These are phyloP conservation scores for Meliscaeva auricollis DNA, from an alignment of 2,888 invertebrate genomes.

Conservation along the genomic window DNA sequence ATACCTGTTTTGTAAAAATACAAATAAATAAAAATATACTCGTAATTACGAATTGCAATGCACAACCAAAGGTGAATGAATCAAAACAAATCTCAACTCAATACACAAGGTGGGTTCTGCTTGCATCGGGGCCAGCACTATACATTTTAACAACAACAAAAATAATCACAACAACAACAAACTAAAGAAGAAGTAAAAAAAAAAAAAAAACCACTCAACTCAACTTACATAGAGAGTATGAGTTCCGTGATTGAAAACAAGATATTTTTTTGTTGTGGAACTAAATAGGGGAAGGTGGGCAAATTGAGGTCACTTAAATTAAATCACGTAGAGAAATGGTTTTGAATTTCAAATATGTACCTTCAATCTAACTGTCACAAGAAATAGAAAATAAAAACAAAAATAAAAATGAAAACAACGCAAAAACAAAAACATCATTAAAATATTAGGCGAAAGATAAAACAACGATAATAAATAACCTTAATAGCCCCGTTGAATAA, in stretches of 20 bases:
- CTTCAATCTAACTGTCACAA: slow-evolving; percentile 10
- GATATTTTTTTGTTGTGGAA: slow-evolving; percentile 27
- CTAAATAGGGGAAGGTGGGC: slow-evolving; percentile 50
- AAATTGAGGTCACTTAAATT: slow-evolving; percentile 41
- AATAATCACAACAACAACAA: slow-evolving; percentile 6
- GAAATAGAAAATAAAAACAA: not conserved
- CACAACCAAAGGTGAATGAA: slow-evolving; percentile 69
- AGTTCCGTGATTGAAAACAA: slow-evolving; percentile 65
- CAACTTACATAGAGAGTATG: not conserved
- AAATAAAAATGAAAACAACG: slow-evolving; percentile 18
- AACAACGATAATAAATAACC: slow-evolving; percentile 20
- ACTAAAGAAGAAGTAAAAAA: no score
- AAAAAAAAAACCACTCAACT: slow-evolving; percentile 1
- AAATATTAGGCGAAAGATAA: slow-evolving; percentile 38
- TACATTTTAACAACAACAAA: slow-evolving; percentile 10
- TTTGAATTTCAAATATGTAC: slow-evolving; percentile 34
- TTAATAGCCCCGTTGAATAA: slow-evolving; percentile 5
- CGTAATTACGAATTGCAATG: slow-evolving; percentile 46
- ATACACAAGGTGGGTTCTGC: slow-evolving; percentile 57
- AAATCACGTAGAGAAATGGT: slow-evolving; percentile 34
- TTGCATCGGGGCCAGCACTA: slow-evolving; percentile 58
- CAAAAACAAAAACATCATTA: slow-evolving; percentile 37
- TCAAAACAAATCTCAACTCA: slow-evolving; percentile 70
- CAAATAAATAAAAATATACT: slow-evolving; percentile 39
- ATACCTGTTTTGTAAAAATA: slow-evolving; percentile 47